A percentile compares a stretch with the other conserved stretches of the same genome.
Conservation (phyloP, 2,888 invertebrate species). For the Poecilus cupreus region DNA sequence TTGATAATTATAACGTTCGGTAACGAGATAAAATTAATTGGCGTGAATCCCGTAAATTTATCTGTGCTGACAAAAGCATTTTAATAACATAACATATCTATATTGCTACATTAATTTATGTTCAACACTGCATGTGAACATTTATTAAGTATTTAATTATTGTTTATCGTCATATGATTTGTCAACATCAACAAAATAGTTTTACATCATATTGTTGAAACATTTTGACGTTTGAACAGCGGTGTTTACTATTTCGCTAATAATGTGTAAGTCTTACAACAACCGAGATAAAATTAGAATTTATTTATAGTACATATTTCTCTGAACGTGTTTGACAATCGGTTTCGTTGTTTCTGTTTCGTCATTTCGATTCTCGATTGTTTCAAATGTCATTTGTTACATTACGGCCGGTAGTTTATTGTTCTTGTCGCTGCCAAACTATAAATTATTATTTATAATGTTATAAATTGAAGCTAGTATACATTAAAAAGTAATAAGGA, state of each 20-base stretch:
- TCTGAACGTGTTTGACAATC: background rate
- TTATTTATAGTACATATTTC: slow-evolving; percentile 9
- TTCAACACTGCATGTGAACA: background rate
- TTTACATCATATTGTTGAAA: background rate
- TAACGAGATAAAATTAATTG: too few relatives aligned
- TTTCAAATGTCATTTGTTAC: too few relatives aligned
- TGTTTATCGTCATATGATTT: background rate
- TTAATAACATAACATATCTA: background rate
- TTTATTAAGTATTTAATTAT: background rate
- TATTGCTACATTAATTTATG: background rate
- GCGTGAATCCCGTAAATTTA: too few relatives aligned
- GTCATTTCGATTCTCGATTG: too few relatives aligned
- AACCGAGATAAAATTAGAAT: slow-evolving; percentile 6
- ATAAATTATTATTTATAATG: too few relatives aligned
- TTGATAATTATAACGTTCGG: too few relatives aligned
- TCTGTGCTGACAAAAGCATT: too few relatives aligned
- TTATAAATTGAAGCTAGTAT: too few relatives aligned
- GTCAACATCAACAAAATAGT: background rate
- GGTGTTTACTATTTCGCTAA: slow-evolving; percentile 8
- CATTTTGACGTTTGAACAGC: background rate
- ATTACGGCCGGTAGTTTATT: too few relatives aligned
- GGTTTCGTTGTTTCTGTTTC: too few relatives aligned
- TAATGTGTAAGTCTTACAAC: background rate
- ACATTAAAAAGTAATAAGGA: too few relatives aligned
- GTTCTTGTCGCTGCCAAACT: too few relatives aligned